Percentiles rank a stretch among this genome's conserved stretches.
These are phyloP conservation scores for Limonius californicus DNA, from an alignment of 1,140 invertebrate species.

Conservation along the genomic window DNA sequence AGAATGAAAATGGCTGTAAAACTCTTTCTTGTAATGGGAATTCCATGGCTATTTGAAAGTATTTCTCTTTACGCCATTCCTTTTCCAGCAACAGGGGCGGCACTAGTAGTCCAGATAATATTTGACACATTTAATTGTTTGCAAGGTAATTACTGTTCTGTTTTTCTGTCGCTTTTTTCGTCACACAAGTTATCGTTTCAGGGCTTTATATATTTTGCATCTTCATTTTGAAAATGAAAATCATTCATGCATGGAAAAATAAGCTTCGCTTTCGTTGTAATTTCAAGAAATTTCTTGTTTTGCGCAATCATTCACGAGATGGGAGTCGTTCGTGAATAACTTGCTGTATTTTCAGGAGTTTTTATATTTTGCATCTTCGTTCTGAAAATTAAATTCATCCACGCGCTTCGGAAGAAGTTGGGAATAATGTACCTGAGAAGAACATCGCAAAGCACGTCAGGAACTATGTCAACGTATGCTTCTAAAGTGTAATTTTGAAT, in stretches of 20 bases:
- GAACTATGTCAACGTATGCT: background rate
- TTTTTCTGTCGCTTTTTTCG: background rate
- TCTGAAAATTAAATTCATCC: conserved; percentile 21
- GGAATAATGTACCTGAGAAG: conserved; percentile 21
- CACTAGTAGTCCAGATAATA: background rate
- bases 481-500: no score
- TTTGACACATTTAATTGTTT: conserved; percentile 22
- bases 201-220: conserved; percentile 29
- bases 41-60: conserved; percentile 54
- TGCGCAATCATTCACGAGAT: no score
- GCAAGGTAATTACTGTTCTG: conserved; percentile 20
- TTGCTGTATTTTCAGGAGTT: conserved; percentile 28
- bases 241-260: background rate
- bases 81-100: background rate
- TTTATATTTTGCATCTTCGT: conserved; percentile 31
- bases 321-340: no score
- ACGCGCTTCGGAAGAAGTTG: conserved; percentile 6
- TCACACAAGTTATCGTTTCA: conserved; percentile 14
- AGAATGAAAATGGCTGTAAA: conserved; percentile 57
- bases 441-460: conserved; percentile 1
- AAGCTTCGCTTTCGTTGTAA: background rate
- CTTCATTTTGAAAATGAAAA: conserved; percentile 24
- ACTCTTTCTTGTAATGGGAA: conserved; percentile 59
- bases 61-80: conserved; percentile 33
- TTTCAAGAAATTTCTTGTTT: background rate